phyloP scores from a whole-genome alignment of 2,113 vertebrate species.

The Fulmarus glacialis region DNA sequence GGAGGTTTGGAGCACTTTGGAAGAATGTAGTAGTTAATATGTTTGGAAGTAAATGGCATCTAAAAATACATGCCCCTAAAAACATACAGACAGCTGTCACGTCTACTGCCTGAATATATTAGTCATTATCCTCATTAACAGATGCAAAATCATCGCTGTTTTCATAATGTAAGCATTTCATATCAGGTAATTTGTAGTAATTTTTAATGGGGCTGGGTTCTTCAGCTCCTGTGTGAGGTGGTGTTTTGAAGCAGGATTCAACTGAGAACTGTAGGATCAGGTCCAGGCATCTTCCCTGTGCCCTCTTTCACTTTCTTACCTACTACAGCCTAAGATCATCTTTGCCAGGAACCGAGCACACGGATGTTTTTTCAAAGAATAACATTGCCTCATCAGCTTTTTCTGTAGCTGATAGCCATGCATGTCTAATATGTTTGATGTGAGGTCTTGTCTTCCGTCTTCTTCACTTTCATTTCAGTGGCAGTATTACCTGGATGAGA shows the following conservation, averaged over 20 bases:
- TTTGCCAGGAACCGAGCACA: neutral
- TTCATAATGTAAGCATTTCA: slow-evolving; percentile 72
- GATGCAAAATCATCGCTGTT: slow-evolving; percentile 68
- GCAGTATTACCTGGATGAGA: slow-evolving; percentile 1
- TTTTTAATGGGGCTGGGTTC: slow-evolving; percentile 59
- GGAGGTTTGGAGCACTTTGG: slow-evolving; percentile 47
- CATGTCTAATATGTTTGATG: neutral
- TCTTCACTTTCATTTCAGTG: neutral
- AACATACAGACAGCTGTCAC: slow-evolving; percentile 80
- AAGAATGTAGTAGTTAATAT: slow-evolving; percentile 67
- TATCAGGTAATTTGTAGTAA: slow-evolving; percentile 66
- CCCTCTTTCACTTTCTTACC: neutral
- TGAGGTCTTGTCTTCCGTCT: neutral
- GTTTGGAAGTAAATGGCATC: slow-evolving; percentile 68
- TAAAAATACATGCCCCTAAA: slow-evolving; percentile 77
- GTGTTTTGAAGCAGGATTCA: slow-evolving; percentile 19
- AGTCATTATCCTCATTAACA: slow-evolving; percentile 77
- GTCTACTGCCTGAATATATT: slow-evolving; percentile 74
- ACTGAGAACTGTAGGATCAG: neutral
- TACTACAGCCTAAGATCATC: neutral
- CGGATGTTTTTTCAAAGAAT: neutral
- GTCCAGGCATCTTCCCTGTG: neutral
- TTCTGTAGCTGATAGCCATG: neutral
- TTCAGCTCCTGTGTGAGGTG: neutral
- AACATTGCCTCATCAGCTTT: neutral